Percentiles rank a stretch among this genome's conserved stretches.
Conservation (phyloP, 2,888 invertebrate genomes). For the Phengaris alcon region DNA sequence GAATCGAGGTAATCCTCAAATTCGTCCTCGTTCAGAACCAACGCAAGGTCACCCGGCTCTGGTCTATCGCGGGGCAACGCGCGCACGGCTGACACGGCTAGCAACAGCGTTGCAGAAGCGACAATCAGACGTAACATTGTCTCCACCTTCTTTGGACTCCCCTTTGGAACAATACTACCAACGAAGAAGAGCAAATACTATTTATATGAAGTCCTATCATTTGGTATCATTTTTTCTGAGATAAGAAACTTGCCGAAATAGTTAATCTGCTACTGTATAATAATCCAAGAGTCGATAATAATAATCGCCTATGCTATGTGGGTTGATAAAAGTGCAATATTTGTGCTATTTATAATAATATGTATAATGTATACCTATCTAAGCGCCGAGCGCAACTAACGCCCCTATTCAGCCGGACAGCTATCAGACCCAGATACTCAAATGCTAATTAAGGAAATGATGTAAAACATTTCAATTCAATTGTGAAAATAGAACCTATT, state of each 20-base stretch:
- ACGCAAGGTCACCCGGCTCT: constrained; percentile 60
- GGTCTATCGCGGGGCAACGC: constrained; percentile 47
- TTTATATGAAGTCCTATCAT: constrained; percentile 15
- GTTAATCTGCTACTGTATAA: not conserved
- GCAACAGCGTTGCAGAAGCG: constrained; percentile 43
- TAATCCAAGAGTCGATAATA: not conserved
- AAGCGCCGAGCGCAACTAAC: not conserved
- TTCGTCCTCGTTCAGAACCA: constrained; percentile 63
- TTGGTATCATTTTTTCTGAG: not conserved
- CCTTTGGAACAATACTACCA: not conserved
- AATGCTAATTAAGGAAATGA: not conserved
- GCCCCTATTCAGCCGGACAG: not conserved
- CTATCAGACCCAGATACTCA: not conserved
- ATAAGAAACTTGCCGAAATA: not conserved
- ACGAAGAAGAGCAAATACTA: not conserved
- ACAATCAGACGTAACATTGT: constrained; percentile 38
- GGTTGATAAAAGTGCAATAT: not conserved
- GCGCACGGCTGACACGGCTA: constrained; percentile 45
- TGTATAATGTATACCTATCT: not conserved
- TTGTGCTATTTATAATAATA: not conserved
- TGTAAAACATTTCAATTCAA: not conserved
- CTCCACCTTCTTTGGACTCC: not conserved
- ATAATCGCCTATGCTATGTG: not conserved
- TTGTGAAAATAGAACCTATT: not conserved
- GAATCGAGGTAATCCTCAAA: constrained; percentile 70